Evolutionary conservation across 2,113 vertebrate genomes (phyloP), one percentile per base, ranked within the genome.

Genomic region (Hippoglossus stenolepis): DNA sequence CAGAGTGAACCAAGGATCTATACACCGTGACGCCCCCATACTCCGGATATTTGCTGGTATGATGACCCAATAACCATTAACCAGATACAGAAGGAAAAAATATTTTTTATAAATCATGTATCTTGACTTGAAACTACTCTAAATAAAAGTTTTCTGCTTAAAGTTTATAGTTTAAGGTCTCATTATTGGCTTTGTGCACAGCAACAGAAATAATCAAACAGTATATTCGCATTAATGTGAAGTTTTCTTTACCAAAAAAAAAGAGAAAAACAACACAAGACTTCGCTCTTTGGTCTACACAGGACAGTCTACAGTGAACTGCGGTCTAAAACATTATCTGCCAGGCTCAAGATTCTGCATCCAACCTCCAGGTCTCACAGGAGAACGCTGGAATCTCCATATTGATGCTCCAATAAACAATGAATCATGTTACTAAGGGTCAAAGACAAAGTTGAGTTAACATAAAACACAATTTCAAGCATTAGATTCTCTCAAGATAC

Each of bases 341-440:
- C 86, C 72, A 91, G 91, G 90, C 91, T 94, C 93, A 87, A 95
- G 89, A 95, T 94, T 95, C 93, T 94, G 93, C 94, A 95, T 90
- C 70, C 85, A 92, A 83, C 83, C 93, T 94, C 91, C 88, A 94
- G 90, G 92, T 95, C 94, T 95, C 94, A 92, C 93, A 92, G 84
- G 90, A 89, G 86, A 92, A 93, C 7, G 93, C 83, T 94, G 93
- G 92, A 95, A 95, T 94, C 91, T 93, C 89, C 87, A 92, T 87
- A 90, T 90, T 88, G 88, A 91, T 91, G 90, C 90, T 83, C 91
- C 86, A 87, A 91, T 92, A 93, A 91, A 93, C 91, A 93, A 91
- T 91, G 91, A 91, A 79, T 94, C 93, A 92, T 70, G 77, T 84
- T 86, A 83, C 88, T 74, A 83, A 90, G 88, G 89, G 59, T 59